Conservation (phyloP, 1,140 invertebrate species). For the Lutraria rhynchaena region DNA sequence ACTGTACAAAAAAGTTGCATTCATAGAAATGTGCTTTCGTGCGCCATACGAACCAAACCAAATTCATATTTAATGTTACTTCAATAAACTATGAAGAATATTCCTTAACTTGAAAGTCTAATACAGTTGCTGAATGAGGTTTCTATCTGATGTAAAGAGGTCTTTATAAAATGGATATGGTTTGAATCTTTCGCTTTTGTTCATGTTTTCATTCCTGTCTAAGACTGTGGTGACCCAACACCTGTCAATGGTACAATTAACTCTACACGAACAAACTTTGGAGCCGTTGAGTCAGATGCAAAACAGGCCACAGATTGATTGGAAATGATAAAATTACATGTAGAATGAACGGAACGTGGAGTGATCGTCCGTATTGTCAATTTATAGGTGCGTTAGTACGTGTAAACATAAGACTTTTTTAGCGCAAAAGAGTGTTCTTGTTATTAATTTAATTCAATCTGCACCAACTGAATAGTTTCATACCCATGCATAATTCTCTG, state of each 20-base stretch:
- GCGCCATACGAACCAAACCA: not conserved
- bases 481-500: no score
- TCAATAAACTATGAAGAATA: no score
- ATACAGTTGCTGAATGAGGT: no score
- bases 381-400: not conserved
- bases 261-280: not conserved
- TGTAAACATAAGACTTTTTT: no score
- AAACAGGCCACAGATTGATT: not conserved
- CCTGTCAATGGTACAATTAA: not conserved
- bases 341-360: not conserved
- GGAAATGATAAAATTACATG: not conserved
- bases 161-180: not conserved
- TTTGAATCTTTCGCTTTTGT: not conserved
- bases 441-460: no score
- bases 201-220: not conserved
- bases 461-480: no score
- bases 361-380: not conserved
- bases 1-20: not conserved
- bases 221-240: constrained; percentile 4
- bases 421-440: no score
- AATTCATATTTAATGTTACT: not conserved
- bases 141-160: not conserved
- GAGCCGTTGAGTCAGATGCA: not conserved
- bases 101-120: no score
- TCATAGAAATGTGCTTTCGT: not conserved